Evolutionary conservation across 2,888 invertebrate species (phyloP), one percentile per base, ranked within the genome.

Genomic region (Andrena minutula): DNA sequence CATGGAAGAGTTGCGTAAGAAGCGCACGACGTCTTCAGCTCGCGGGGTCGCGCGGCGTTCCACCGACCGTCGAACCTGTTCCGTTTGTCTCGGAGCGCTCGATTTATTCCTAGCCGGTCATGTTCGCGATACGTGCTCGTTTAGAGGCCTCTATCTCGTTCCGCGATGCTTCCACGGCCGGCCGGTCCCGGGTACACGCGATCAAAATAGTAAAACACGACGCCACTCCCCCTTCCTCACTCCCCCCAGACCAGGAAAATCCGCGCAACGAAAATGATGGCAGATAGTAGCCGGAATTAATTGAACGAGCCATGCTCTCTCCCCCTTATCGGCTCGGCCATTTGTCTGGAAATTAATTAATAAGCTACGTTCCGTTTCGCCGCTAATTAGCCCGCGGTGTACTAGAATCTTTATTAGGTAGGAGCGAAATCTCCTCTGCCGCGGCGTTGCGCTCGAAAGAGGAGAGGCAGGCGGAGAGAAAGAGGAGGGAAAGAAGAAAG

Each of bases 311-410:
- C 66, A 35, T 61, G 71, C 78, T 26, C 74, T 23, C 53, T 69
- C 73, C 49, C 73, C 41, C 63, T 83, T 86, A 83, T 83, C 80
- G 68, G 26, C 28, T 26, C 47, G 60, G 30, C 66, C 68, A 80
- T 82, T 86, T 82, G 74, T 80, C 81, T 72, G 66, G 65, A 78
- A 78, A 84, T 79, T 82, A 83, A 84, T 86, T 68, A 61, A 72
- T 75, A 68, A 76, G 28, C 58, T 74, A 68, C 72, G 53, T 51
- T 64, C 65, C 58, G 73, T 72, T 51, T 70, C 64, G 7, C 30
- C 64, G 75, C 74, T 78, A 85, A 86, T 87, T 87, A 76, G 69
- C 49, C 61, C 47, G 23, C 56, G 53, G 20, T 28, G 51, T 35
- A 75, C 28, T 41, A 32, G 61, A 66, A 61, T 61, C 49, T 77